phyloP scores from a whole-genome alignment of 2,113 vertebrate genomes.

The Oostethus manadensis region DNA sequence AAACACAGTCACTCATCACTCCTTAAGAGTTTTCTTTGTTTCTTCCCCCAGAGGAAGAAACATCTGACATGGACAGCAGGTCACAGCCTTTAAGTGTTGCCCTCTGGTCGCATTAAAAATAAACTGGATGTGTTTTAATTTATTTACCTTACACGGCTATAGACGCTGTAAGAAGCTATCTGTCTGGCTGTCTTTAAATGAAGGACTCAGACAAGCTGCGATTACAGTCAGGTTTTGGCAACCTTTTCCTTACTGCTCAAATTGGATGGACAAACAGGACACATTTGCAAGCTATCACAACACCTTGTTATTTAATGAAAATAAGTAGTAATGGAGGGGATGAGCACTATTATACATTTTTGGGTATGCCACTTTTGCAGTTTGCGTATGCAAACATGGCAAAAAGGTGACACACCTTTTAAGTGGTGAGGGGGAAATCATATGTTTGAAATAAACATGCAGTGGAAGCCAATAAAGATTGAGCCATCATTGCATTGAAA shows the following conservation, averaged over 20 bases:
- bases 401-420: no score
- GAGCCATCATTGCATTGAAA: no score
- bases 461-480: no score
- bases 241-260: not conserved
- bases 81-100: constrained; percentile 22
- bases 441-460: no score
- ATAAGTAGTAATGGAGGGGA: no score
- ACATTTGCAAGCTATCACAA: no score
- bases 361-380: no score
- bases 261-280: no score
- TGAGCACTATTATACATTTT: no score
- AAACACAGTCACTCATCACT: constrained; percentile 1
- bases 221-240: constrained; percentile 20
- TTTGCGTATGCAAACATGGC: no score
- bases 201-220: constrained; percentile 24
- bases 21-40: not conserved
- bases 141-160: constrained; percentile 15
- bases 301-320: no score
- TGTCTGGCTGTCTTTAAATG: not conserved
- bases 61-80: constrained; percentile 13
- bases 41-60: constrained; percentile 7
- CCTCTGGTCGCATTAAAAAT: not conserved
- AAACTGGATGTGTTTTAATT: not conserved
- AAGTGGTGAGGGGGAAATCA: no score
- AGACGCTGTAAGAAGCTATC: constrained; percentile 19